Evolutionary conservation across 2,888 invertebrate species (phyloP), one percentile per base, ranked within the genome.

Genomic region (Hirtodrosophila trivittata): DNA sequence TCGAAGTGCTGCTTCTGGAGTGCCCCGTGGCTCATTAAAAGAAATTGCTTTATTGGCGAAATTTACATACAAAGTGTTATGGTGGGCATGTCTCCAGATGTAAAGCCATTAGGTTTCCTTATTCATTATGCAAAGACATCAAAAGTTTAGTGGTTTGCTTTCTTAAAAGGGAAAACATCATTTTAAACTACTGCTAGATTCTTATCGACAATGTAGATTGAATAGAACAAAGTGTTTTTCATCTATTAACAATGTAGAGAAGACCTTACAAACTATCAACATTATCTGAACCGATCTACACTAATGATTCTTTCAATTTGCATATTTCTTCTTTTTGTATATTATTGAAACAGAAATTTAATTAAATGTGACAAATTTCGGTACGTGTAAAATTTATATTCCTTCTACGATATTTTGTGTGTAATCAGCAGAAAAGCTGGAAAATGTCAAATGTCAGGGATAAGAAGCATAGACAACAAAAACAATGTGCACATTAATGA

Each of bases 41-140:
- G 78, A 84, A 81, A 82, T 81, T 81, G 74, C 78, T 82, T 82
- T 82, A 82, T 84, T 82, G 78, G 76, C 69, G 62, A 70, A 84
- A 80, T 80, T 80, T 75, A 65, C 80, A 80, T 80, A 80, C 80
- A 83, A 83, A 78, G 80, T 77, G 66, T 80, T 78, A 80, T 83
- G 80, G 66, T 78, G 75, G 77, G 78, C 71, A 71, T 71, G 71
- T 60, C 64, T 51, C 78, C 65, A 70, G 73, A 73, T 75, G 81
- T 75, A 60, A 67, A 66, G 54, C 73, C 83, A 78, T 80, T 78
- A 78, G 74, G 63, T 66, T 71, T 60, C 69, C 65, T 62, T 62
- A 43, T 46, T 60, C 62, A 73, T 71, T 72, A 73, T 64, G 52
- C 63, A 72, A 67, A 72, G 58, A 66, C 42, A 13, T 41, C 39